phyloP scores from a whole-genome alignment of 1,140 invertebrate species.

The Micrasema longulum region DNA sequence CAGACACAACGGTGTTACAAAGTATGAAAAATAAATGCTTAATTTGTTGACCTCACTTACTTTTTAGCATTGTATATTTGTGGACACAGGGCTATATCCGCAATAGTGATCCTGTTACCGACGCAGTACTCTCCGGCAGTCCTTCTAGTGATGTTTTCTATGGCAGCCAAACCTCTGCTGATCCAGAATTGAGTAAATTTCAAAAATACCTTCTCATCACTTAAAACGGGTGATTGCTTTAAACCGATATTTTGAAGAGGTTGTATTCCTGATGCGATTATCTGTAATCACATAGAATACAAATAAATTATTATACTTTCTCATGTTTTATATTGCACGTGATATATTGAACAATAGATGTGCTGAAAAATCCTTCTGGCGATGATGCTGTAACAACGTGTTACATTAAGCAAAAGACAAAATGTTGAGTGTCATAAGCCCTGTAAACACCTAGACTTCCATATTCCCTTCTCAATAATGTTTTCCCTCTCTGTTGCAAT shows the following conservation, averaged over 20 bases:
- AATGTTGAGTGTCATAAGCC: no score
- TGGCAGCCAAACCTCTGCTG: constrained; percentile 83
- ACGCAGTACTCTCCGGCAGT: constrained; percentile 92
- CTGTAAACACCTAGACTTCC: no score
- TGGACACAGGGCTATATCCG: constrained; percentile 93
- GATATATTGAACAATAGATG: no score
- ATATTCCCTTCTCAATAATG: no score
- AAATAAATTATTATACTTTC: no score
- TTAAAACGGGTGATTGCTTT: constrained; percentile 76
- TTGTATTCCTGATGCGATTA: constrained; percentile 92
- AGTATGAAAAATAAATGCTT: not conserved
- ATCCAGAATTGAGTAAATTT: constrained; percentile 92
- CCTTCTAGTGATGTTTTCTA: constrained; percentile 84
- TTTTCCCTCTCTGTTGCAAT: no score
- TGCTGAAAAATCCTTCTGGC: no score
- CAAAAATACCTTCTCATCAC: constrained; percentile 79
- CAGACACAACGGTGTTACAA: no score
- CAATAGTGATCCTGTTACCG: constrained; percentile 90
- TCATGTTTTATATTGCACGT: no score
- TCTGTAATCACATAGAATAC: no score
- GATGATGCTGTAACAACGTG: no score
- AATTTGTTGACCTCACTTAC: constrained; percentile 59
- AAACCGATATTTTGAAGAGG: constrained; percentile 93
- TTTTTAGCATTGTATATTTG: constrained; percentile 89
- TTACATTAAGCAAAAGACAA: no score